phyloP scores from a whole-genome alignment of 2,797 vertebrate species.

The Sebastes reedi region DNA sequence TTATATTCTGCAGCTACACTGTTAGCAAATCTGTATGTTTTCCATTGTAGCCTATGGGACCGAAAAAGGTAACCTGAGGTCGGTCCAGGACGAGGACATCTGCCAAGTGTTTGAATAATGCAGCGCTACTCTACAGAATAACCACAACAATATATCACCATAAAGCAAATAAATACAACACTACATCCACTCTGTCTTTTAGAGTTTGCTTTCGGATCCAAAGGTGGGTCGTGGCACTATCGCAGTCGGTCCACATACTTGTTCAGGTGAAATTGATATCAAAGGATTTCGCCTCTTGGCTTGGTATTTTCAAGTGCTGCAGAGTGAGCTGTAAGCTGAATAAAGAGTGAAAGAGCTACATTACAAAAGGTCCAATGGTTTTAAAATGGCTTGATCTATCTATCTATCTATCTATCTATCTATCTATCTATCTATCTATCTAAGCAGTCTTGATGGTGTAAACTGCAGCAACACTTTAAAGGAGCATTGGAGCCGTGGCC shows the following conservation, averaged over 20 bases:
- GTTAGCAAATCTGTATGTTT: conserved; percentile 10
- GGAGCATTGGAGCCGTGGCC: no score
- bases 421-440: neutral
- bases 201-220: neutral
- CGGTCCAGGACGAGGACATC: conserved; percentile 42
- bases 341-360: neutral
- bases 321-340: conserved; percentile 8
- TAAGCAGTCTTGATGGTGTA: neutral
- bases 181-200: neutral
- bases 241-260: neutral
- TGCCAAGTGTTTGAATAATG: conserved; percentile 48
- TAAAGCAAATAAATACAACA: neutral
- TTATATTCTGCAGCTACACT: conserved; percentile 19
- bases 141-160: neutral
- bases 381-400: neutral
- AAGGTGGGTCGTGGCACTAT: neutral
- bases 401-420: neutral
- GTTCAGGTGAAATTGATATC: conserved; percentile 2
- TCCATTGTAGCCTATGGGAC: conserved; percentile 1
- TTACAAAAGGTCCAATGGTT: neutral
- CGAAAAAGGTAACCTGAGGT: conserved; percentile 22
- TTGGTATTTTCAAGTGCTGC: conserved; percentile 1
- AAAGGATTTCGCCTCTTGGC: neutral
- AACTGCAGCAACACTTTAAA: neutral
- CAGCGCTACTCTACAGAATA: neutral